Evolutionary conservation across 2,113 vertebrate species (phyloP).

Genomic region (Pithys albifrons): DNA sequence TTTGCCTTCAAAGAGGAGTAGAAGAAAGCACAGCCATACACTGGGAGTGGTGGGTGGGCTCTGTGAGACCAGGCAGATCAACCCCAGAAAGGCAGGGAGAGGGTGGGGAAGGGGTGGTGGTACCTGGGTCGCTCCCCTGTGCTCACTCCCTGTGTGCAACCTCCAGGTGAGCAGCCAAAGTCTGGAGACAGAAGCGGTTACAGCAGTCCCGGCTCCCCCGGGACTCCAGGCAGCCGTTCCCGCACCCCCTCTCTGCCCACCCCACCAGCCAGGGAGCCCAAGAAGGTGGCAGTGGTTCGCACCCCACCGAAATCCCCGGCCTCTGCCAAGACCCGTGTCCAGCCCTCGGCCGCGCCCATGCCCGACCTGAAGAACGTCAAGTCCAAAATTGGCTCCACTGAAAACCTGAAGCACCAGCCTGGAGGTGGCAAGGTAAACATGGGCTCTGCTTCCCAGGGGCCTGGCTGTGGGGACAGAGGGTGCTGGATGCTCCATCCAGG

Average conservation of each 20-base stretch:
- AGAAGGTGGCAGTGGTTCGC: slow-evolving; percentile 94
- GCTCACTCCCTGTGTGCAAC: background rate
- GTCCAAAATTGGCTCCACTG: slow-evolving; percentile 95
- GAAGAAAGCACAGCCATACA: background rate
- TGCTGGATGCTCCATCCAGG: rapidly evolving
- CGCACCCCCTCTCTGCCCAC: slow-evolving; percentile 82
- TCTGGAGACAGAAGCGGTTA: slow-evolving; percentile 89
- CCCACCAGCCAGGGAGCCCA: slow-evolving; percentile 87
- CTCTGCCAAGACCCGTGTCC: slow-evolving; percentile 87
- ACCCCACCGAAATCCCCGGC: slow-evolving; percentile 93
- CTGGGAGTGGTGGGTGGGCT: background rate
- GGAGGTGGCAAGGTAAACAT: slow-evolving; percentile 91
- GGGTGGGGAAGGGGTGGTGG: background rate
- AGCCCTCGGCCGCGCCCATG: slow-evolving; percentile 81
- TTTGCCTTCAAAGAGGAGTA: background rate
- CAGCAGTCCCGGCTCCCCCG: slow-evolving; percentile 92
- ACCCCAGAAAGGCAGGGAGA: background rate
- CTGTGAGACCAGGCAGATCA: background rate
- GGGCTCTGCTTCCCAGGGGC: background rate
- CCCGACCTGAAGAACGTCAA: slow-evolving; percentile 92
- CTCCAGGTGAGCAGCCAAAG: slow-evolving; percentile 78
- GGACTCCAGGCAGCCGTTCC: slow-evolving; percentile 89
- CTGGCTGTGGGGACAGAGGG: rapidly evolving
- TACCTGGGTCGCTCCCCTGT: background rate
- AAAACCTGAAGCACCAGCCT: slow-evolving; percentile 95